These are phyloP conservation scores for Microctenopoma stevenorrisi DNA, from an alignment of 2,797 vertebrate species.

Conservation along the genomic window DNA sequence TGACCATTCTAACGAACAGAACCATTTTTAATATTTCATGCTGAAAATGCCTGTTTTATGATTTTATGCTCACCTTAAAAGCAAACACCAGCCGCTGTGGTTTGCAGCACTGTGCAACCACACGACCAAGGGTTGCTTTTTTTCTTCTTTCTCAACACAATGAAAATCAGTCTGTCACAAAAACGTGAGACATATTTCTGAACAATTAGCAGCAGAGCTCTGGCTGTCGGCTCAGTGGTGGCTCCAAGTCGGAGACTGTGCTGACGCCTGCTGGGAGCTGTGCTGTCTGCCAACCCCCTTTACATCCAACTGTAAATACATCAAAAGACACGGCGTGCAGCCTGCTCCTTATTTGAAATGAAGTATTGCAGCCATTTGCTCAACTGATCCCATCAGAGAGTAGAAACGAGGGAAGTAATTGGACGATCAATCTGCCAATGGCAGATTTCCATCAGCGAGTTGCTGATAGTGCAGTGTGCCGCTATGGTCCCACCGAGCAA, in stretches of 20 bases:
- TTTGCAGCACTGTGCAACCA: background rate
- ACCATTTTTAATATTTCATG: background rate
- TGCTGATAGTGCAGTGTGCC: conserved; percentile 30
- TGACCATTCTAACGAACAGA: conserved; percentile 1
- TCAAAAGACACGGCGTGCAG: conserved; percentile 28
- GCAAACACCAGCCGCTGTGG: background rate
- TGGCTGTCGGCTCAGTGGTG: background rate
- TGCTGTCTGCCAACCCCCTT: conserved; percentile 7
- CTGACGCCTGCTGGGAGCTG: conserved; percentile 20
- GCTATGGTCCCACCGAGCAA: conserved; percentile 8
- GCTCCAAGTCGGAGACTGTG: conserved; percentile 9
- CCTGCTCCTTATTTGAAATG: conserved; percentile 40
- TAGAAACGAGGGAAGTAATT: conserved; percentile 53
- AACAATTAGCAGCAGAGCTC: conserved; percentile 16
- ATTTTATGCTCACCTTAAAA: background rate
- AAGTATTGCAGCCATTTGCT: conserved; percentile 55
- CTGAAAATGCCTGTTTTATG: background rate
- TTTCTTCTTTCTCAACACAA: conserved; percentile 13
- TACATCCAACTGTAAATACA: conserved; percentile 33
- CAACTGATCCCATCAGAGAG: conserved; percentile 52
- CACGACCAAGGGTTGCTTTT: background rate
- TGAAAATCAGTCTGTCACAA: conserved; percentile 9
- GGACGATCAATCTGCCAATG: conserved; percentile 61
- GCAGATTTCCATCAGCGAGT: conserved; percentile 59
- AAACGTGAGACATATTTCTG: conserved; percentile 22